Evolutionary conservation across 2,888 invertebrate genomes (phyloP).

Genomic region (Agonopterix subpropinquella): DNA sequence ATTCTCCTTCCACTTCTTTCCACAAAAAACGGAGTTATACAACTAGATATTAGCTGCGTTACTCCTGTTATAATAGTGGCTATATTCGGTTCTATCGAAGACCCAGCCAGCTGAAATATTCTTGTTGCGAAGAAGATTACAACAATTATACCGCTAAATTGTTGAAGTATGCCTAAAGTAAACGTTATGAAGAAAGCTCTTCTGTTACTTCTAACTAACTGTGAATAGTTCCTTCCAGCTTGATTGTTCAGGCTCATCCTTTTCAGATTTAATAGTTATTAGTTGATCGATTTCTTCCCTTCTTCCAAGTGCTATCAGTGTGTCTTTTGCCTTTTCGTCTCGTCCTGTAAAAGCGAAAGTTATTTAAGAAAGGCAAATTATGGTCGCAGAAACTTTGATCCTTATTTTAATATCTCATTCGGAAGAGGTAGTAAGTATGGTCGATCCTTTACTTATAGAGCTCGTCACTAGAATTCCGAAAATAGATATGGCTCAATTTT

Average conservation of each 20-base stretch:
- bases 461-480: too few relatives aligned
- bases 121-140: slow-evolving; percentile 31
- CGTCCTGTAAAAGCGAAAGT: slow-evolving; percentile 20
- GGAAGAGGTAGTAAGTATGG: too few relatives aligned
- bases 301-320: slow-evolving; percentile 29
- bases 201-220: slow-evolving; percentile 29
- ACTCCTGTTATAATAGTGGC: slow-evolving; percentile 37
- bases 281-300: slow-evolving; percentile 27
- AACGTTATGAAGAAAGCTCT: slow-evolving; percentile 33
- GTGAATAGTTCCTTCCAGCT: slow-evolving; percentile 31
- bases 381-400: too few relatives aligned
- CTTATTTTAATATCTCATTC: too few relatives aligned
- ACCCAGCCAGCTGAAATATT: slow-evolving; percentile 37
- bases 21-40: slow-evolving; percentile 33
- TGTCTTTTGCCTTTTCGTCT: slow-evolving; percentile 21
- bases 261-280: slow-evolving; percentile 16
- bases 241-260: slow-evolving; percentile 7
- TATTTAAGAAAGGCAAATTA: too few relatives aligned
- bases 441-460: too few relatives aligned
- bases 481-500: too few relatives aligned
- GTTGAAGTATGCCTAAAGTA: slow-evolving; percentile 27
- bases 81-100: slow-evolving; percentile 28
- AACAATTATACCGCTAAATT: slow-evolving; percentile 33
- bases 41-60: slow-evolving; percentile 30
- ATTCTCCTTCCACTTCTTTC: slow-evolving; percentile 35